These are phyloP conservation scores for Dasyurus viverrinus DNA, from an alignment of 2,113 vertebrate species.

Conservation along the genomic window DNA sequence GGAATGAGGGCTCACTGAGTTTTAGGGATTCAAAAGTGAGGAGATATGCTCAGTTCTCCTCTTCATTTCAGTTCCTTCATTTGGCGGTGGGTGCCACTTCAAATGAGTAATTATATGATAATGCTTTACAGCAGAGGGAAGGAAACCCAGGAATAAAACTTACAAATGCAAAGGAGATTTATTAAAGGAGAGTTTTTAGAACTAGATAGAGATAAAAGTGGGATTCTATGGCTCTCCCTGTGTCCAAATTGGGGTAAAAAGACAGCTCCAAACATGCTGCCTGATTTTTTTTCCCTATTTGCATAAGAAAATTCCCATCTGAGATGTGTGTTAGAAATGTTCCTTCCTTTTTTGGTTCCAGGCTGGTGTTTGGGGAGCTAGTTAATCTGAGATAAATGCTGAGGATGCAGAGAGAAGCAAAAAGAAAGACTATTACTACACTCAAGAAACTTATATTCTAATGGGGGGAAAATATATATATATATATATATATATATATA, in stretches of 20 bases:
- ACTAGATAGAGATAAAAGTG: background rate
- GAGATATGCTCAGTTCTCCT: background rate
- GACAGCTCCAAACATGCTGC: background rate
- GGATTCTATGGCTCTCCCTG: background rate
- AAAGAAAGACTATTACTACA: too few species aligned
- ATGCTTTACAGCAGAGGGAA: background rate
- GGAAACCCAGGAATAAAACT: background rate
- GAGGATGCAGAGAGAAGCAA: too few species aligned
- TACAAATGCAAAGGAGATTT: background rate
- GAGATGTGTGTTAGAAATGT: background rate
- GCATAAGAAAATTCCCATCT: background rate
- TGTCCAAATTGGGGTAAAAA: background rate
- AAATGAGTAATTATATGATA: background rate
- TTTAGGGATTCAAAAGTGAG: background rate
- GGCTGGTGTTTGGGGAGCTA: background rate
- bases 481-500: too few species aligned
- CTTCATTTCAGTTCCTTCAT: background rate
- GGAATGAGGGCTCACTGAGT: background rate
- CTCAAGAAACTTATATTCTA: too few species aligned
- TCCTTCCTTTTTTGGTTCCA: background rate
- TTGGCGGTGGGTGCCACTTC: background rate
- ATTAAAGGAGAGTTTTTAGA: background rate
- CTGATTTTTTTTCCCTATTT: background rate
- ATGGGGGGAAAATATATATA: too few species aligned
- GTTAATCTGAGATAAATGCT: too few species aligned